phyloP scores from a whole-genome alignment of 1,140 invertebrate genomes.

The Agrilus planipennis region DNA sequence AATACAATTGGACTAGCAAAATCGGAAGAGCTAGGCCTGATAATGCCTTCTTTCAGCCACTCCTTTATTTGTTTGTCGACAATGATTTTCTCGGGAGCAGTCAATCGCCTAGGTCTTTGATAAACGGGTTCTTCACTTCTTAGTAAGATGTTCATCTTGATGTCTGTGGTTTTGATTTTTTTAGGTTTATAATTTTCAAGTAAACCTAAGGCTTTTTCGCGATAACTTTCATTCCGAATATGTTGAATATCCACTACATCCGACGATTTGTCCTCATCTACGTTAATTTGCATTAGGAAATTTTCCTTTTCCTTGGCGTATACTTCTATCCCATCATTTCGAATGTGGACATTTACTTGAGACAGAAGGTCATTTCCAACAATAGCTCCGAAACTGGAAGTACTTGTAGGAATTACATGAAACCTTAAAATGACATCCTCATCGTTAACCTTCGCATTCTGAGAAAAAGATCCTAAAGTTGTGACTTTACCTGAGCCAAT shows the following conservation, averaged over 20 bases:
- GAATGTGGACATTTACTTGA: background rate
- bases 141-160: constrained; percentile 7
- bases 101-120: constrained; percentile 1
- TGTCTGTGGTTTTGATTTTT: no score
- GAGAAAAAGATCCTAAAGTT: constrained; percentile 3
- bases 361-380: background rate
- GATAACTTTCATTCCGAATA: background rate
- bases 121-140: constrained; percentile 4
- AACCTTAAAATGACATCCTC: background rate
- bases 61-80: constrained; percentile 9
- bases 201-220: constrained; percentile 8
- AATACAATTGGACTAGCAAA: constrained; percentile 25
- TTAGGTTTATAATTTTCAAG: constrained; percentile 10
- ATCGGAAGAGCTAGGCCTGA: constrained; percentile 18
- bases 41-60: constrained; percentile 7
- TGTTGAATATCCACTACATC: background rate
- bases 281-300: constrained; percentile 3
- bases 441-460: background rate
- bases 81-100: constrained; percentile 1
- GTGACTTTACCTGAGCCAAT: background rate
- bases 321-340: background rate
- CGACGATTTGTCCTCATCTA: background rate
- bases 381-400: background rate
- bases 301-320: background rate
- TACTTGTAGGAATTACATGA: constrained; percentile 1